phyloP scores from a whole-genome alignment of 2,888 invertebrate genomes.

The Automeris io region DNA sequence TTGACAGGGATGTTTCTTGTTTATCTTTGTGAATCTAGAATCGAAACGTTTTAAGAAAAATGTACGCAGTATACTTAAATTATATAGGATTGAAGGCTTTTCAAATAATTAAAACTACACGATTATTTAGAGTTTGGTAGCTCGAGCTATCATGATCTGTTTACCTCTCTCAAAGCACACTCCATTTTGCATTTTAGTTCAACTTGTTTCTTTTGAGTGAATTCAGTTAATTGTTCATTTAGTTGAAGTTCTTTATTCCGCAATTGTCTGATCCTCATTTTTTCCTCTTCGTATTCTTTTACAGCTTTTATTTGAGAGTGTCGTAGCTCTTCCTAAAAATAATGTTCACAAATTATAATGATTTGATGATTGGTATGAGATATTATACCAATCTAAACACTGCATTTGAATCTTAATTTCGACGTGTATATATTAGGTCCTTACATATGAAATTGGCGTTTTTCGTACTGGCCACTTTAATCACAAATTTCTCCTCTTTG shows the following conservation, averaged over 20 bases:
- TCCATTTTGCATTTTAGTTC: neutral
- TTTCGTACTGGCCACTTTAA: too few species aligned
- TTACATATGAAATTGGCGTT: too few species aligned
- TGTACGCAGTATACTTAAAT: too few species aligned
- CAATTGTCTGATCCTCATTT: neutral
- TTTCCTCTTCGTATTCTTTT: neutral
- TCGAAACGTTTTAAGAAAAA: neutral
- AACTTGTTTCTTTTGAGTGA: neutral
- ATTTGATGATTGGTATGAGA: too few species aligned
- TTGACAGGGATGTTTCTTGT: constrained; percentile 16
- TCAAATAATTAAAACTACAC: too few species aligned
- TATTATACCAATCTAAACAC: too few species aligned
- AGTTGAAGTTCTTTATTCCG: neutral
- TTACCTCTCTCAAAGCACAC: neutral
- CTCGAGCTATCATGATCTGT: neutral
- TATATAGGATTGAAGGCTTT: neutral
- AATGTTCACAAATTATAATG: too few species aligned
- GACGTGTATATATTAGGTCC: too few species aligned
- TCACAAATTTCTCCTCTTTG: too few species aligned
- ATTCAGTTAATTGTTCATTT: neutral
- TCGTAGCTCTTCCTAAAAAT: neutral
- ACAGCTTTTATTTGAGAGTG: neutral
- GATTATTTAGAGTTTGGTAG: too few species aligned
- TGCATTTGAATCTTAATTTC: too few species aligned
- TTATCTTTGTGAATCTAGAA: constrained; percentile 28